These are phyloP conservation scores for Aricia agestis DNA, from an alignment of 1,140 invertebrate species.

Conservation along the genomic window DNA sequence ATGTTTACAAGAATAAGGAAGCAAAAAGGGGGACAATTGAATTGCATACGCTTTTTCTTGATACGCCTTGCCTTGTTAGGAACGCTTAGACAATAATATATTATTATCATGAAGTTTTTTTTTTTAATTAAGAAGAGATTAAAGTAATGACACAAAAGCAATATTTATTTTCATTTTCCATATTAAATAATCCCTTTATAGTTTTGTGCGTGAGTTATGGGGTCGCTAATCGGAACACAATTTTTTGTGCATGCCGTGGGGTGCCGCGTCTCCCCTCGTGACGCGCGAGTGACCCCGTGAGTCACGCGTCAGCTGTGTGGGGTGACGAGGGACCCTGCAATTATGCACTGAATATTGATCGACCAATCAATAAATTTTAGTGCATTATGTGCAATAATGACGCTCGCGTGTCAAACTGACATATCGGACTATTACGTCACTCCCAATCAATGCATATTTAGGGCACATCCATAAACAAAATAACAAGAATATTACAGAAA, in stretches of 20 bases:
- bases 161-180: slow-evolving; percentile 1
- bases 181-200: slow-evolving; percentile 1
- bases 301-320: slow-evolving; percentile 14
- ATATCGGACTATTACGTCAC: background rate
- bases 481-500: too few relatives aligned
- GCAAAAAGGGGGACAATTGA: too few relatives aligned
- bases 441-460: background rate
- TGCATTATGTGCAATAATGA: background rate
- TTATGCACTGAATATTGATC: background rate
- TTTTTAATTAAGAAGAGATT: too few relatives aligned
- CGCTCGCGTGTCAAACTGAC: background rate
- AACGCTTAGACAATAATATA: too few relatives aligned
- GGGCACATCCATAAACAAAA: background rate
- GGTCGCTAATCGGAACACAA: background rate
- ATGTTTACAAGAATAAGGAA: too few relatives aligned
- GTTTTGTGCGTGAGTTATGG: background rate
- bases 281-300: background rate
- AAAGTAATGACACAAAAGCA: background rate
- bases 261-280: background rate
- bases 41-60: too few relatives aligned
- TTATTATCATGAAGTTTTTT: too few relatives aligned
- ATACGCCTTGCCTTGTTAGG: too few relatives aligned
- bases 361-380: background rate
- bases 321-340: background rate
- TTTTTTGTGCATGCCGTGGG: background rate